Conservation (phyloP, 2,113 vertebrate species). For the Anhinga rufa region DNA sequence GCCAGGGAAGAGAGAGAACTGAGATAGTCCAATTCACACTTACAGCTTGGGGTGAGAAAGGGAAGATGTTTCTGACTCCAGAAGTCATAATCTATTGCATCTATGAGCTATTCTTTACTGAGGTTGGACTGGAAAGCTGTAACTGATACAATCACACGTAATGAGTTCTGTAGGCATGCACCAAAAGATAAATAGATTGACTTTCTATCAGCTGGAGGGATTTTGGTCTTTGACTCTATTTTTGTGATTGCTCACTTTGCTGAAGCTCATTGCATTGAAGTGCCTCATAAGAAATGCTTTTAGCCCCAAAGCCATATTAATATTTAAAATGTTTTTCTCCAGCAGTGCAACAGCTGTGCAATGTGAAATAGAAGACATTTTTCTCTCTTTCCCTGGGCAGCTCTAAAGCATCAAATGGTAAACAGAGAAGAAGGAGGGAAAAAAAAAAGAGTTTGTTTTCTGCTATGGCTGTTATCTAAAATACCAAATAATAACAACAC, state of each 20-base stretch:
- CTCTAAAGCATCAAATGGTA: slow-evolving; percentile 8
- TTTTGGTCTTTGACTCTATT: not conserved
- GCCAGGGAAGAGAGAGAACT: not conserved
- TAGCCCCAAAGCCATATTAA: slow-evolving; percentile 30
- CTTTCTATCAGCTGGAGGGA: not conserved
- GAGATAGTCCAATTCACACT: not conserved
- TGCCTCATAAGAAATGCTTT: slow-evolving; percentile 9
- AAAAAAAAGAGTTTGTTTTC: not conserved
- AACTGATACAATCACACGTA: not conserved
- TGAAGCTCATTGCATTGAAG: not conserved
- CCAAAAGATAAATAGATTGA: not conserved
- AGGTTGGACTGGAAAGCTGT: not conserved
- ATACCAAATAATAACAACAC: not conserved
- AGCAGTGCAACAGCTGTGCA: slow-evolving; percentile 50
- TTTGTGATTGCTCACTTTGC: not conserved
- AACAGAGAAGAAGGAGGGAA: not conserved
- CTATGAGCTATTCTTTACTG: not conserved
- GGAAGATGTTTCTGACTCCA: not conserved
- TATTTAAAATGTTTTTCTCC: slow-evolving; percentile 47
- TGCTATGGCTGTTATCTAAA: not conserved
- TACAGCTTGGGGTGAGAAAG: not conserved
- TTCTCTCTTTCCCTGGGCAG: not conserved
- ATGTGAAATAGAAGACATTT: slow-evolving; percentile 40
- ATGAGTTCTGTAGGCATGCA: not conserved
- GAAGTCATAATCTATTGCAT: not conserved